phyloP scores from a whole-genome alignment of 2,888 invertebrate species.

The Scaptomyza parva region DNA sequence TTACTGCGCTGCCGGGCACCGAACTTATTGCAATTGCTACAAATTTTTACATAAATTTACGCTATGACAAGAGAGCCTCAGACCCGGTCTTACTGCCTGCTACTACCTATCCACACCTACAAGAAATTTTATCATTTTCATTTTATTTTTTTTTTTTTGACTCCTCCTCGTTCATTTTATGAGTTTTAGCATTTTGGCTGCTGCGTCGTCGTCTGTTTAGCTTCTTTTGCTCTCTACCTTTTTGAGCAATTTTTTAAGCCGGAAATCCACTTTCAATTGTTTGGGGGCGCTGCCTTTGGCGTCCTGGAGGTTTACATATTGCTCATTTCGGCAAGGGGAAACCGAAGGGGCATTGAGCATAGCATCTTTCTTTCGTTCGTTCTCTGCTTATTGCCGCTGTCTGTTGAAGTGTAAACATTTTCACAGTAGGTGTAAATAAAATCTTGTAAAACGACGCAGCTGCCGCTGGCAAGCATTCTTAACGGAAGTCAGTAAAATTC shows the following conservation, averaged over 20 bases:
- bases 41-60: conserved; percentile 82
- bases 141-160: conserved; percentile 44
- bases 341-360: conserved; percentile 18
- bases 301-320: conserved; percentile 73
- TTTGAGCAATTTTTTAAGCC: conserved; percentile 70
- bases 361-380: conserved; percentile 9
- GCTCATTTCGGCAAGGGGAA: conserved; percentile 60
- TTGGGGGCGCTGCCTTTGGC: conserved; percentile 71
- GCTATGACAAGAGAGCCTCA: conserved; percentile 52
- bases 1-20: conserved; percentile 43
- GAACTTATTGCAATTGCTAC: conserved; percentile 76
- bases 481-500: conserved; percentile 68
- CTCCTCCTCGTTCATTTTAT: conserved; percentile 57
- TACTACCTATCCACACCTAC: conserved; percentile 16
- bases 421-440: conserved; percentile 79
- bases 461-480: conserved; percentile 41
- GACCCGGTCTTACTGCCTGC: neutral
- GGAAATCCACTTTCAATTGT: conserved; percentile 83
- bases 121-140: conserved; percentile 24
- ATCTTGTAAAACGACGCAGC: conserved; percentile 65
- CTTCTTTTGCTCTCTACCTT: conserved; percentile 33
- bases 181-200: conserved; percentile 59
- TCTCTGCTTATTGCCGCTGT: conserved; percentile 56
- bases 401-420: conserved; percentile 80
- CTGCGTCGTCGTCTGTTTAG: conserved; percentile 33